Evolutionary conservation across 2,113 vertebrate species (phyloP).

Genomic region (Lycocorax pyrrhopterus): DNA sequence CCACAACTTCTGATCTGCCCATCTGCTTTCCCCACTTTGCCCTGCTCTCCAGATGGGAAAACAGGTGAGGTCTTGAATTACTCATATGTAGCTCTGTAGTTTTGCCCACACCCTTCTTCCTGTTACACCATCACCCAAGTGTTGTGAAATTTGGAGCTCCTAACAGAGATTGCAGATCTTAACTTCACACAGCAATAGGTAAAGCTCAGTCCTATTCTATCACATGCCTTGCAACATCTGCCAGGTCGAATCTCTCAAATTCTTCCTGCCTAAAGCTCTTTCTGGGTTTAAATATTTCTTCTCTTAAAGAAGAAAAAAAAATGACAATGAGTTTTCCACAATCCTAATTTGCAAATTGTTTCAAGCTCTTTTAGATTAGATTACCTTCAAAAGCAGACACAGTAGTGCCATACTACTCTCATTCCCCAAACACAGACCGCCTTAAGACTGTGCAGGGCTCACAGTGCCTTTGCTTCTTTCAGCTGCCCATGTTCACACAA

Average conservation of each 20-base stretch:
- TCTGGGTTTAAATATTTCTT: not conserved
- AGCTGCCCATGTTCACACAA: not conserved
- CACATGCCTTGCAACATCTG: not conserved
- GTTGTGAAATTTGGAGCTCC: conserved; percentile 48
- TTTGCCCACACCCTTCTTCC: conserved; percentile 62
- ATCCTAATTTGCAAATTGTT: not conserved
- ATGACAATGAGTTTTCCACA: not conserved
- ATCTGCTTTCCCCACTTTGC: conserved; percentile 45
- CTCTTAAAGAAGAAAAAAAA: not conserved
- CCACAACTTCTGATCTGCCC: conserved; percentile 13
- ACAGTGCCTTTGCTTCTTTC: not conserved
- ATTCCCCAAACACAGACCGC: not conserved
- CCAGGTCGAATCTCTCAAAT: not conserved
- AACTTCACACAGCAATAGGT: not conserved
- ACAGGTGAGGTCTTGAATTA: conserved; percentile 63
- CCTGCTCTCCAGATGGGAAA: conserved; percentile 35
- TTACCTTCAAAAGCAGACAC: not conserved
- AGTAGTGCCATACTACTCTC: not conserved
- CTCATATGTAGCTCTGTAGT: conserved; percentile 34
- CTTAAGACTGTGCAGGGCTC: not conserved
- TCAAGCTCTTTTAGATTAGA: not conserved
- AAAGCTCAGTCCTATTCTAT: not conserved
- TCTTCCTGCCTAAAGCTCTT: not conserved
- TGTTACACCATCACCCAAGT: conserved; percentile 41
- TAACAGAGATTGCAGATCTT: conserved; percentile 10